Evolutionary conservation across 35 echinoderm and acorn worm species (phyloP).

Genomic region (Holothuria glaberrima): DNA sequence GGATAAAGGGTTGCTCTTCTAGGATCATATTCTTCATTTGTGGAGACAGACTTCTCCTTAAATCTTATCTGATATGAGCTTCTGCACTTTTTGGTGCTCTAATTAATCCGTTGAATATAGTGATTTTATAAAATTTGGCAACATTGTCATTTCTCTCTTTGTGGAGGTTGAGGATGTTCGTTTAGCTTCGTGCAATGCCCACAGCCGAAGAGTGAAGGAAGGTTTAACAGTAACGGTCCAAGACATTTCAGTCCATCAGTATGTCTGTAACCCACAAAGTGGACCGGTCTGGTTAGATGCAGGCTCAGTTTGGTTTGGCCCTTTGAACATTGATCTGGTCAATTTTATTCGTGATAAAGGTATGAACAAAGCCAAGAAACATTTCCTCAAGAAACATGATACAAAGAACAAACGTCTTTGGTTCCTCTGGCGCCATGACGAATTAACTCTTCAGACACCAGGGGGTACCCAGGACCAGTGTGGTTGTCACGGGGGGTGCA

Average conservation of each 20-base stretch:
- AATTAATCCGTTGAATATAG: too few relatives aligned
- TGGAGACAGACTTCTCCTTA: too few relatives aligned
- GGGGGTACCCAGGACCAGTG: constrained; percentile 57
- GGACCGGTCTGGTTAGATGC: constrained; percentile 70
- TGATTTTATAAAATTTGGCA: too few relatives aligned
- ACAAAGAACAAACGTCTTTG: constrained; percentile 71
- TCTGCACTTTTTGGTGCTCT: too few relatives aligned
- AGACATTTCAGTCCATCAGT: constrained; percentile 80
- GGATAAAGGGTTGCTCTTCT: too few relatives aligned
- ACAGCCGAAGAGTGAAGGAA: constrained; percentile 72
- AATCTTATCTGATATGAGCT: too few relatives aligned
- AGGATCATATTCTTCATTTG: too few relatives aligned
- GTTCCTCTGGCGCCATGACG: constrained; percentile 81
- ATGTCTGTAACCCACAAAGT: constrained; percentile 56
- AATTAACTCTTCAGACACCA: background rate
- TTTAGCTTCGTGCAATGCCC: constrained; percentile 90
- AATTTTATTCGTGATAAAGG: constrained; percentile 49
- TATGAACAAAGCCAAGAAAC: constrained; percentile 65
- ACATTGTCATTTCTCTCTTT: background rate
- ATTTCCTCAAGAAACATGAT: constrained; percentile 87
- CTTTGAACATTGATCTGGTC: constrained; percentile 75
- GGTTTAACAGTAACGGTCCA: too few relatives aligned
- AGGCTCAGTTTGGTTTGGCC: constrained; percentile 68
- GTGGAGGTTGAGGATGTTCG: constrained; percentile 71
- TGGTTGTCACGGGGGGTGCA: constrained; percentile 93